A percentile compares a stretch with the other conserved stretches of the same genome.
These are phyloP conservation scores for Drosophila atripex DNA, from an alignment of 2,888 invertebrate species.

Conservation along the genomic window DNA sequence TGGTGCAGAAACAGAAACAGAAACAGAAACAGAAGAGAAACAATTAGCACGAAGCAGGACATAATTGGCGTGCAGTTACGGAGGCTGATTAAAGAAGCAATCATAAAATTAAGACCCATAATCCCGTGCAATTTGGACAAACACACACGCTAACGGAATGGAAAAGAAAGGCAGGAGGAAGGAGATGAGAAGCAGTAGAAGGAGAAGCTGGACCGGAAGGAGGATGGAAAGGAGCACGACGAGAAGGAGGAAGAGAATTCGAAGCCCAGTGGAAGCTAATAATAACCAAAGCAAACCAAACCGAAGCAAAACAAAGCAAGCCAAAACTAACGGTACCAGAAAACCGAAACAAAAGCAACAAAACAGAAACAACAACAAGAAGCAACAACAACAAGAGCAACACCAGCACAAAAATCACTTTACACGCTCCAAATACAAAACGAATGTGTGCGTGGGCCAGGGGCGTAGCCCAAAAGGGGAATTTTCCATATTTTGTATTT, in stretches of 20 bases:
- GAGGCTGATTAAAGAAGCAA: conserved; percentile 76
- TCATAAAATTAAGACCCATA: conserved; percentile 78
- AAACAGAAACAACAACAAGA: conserved; percentile 42
- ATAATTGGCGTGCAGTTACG: conserved; percentile 76
- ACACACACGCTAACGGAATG: conserved; percentile 42
- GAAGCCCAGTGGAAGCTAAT: conserved; percentile 46
- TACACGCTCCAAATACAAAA: conserved; percentile 45
- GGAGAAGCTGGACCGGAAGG: conserved; percentile 7
- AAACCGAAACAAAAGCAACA: conserved; percentile 30
- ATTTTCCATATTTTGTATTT: background rate
- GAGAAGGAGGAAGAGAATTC: conserved; percentile 5
- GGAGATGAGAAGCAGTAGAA: background rate
- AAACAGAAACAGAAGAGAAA: conserved; percentile 60
- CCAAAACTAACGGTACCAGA: conserved; percentile 10
- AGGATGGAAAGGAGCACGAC: background rate
- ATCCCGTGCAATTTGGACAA: conserved; percentile 72
- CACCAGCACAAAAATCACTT: conserved; percentile 53
- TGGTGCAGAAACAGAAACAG: background rate
- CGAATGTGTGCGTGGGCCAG: conserved; percentile 20
- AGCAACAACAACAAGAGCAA: conserved; percentile 31
- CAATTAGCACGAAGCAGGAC: conserved; percentile 70
- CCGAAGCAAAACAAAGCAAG: conserved; percentile 35
- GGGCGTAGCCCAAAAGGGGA: conserved; percentile 6
- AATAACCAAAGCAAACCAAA: conserved; percentile 37
- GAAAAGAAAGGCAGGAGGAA: conserved; percentile 19